Conservation (phyloP, 2,797 vertebrate species). For the Eulemur coronatus region DNA sequence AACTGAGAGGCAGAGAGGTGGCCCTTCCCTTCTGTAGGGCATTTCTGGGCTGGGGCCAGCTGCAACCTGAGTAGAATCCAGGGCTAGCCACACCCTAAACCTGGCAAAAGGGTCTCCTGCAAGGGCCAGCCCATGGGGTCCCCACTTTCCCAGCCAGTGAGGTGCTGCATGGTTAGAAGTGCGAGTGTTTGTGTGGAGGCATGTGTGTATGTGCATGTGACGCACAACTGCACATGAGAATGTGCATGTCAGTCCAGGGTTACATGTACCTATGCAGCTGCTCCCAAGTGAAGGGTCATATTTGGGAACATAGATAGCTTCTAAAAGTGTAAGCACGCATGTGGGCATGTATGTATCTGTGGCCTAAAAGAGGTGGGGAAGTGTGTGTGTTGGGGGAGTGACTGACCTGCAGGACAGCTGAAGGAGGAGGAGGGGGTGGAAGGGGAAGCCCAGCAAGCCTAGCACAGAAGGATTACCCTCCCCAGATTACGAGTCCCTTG, state of each 20-base stretch:
- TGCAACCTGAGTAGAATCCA: neutral
- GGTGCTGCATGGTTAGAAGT: neutral
- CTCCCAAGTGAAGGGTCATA: neutral
- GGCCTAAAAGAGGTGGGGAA: neutral
- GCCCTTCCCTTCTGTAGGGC: neutral
- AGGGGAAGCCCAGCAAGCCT: neutral
- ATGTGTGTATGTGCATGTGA: neutral
- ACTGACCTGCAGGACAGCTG: neutral
- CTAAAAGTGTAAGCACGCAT: neutral
- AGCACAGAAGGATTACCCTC: constrained; percentile 41
- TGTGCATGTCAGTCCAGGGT: neutral
- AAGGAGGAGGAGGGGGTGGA: neutral
- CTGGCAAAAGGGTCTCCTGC: neutral
- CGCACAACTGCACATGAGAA: neutral
- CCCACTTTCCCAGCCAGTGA: neutral
- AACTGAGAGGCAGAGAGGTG: neutral
- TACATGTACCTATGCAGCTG: neutral
- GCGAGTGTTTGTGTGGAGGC: neutral
- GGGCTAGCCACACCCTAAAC: neutral
- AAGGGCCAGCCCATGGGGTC: neutral
- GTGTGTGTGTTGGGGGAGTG: neutral
- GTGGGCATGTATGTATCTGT: neutral
- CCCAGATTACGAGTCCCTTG: neutral
- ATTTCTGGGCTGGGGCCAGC: neutral
- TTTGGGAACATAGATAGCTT: neutral